Conservation (phyloP, 2,113 vertebrate genomes). For the Ibidorhyncha struthersii region DNA sequence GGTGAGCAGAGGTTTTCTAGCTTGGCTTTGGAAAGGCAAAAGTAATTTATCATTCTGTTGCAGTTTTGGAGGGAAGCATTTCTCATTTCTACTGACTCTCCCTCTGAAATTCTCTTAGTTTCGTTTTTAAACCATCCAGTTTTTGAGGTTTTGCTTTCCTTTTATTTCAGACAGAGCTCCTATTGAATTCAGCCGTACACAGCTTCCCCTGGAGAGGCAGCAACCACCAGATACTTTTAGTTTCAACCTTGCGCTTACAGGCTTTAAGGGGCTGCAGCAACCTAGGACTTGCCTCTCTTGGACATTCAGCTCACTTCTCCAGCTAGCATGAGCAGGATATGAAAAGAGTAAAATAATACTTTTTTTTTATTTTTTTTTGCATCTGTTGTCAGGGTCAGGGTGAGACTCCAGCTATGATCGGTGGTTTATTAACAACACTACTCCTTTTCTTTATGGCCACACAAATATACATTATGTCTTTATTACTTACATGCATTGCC, state of each 20-base stretch:
- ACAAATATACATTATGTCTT: conserved; percentile 15
- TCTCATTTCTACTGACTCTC: conserved; percentile 69
- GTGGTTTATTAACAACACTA: neutral
- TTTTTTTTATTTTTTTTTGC: neutral
- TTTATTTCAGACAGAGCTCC: neutral
- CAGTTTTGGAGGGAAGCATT: conserved; percentile 65
- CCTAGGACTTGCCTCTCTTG: neutral
- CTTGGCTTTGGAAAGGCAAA: conserved; percentile 74
- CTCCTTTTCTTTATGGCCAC: neutral
- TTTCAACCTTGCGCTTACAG: neutral
- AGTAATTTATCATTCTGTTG: conserved; percentile 81
- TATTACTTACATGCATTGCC: neutral
- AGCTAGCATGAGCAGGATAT: neutral
- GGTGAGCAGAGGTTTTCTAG: conserved; percentile 77
- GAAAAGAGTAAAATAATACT: neutral
- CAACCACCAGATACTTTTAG: neutral
- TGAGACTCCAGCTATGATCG: neutral
- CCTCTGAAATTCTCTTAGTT: conserved; percentile 29
- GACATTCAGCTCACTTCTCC: neutral
- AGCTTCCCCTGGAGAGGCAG: neutral
- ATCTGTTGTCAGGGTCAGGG: neutral
- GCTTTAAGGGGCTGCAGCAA: neutral
- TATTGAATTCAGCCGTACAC: neutral
- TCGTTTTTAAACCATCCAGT: neutral
- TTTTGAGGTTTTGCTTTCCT: neutral